Evolutionary conservation across 1,140 invertebrate species (phyloP), one percentile per base, ranked within the genome.

Genomic region (Musca vetustissima): DNA sequence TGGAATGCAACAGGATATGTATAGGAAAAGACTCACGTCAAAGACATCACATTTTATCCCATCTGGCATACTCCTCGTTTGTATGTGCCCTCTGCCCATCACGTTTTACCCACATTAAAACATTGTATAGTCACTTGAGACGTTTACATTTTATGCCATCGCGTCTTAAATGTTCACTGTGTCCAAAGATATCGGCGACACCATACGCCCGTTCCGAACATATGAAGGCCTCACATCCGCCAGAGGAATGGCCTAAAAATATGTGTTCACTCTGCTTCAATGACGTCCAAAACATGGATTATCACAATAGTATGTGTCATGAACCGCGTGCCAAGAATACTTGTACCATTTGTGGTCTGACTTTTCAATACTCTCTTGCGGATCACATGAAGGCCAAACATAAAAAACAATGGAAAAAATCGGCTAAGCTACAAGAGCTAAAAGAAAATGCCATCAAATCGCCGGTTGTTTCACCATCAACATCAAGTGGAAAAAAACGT

Each of bases 211-310:
- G 57, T 11, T 13, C 57, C 0, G 28, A 61, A 21, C 57, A 61
- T 43, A 9, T 61, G 36, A 61, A 61, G 17, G 6, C n/a, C 17
- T 7, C 17, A 8, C 57, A 61, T 43, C 28, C 57, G 1, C 7
- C 1, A 4, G 9, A 36, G 2, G 57, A 36, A 43, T 61, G 57
- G 57, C 57, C 57, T 11, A 13, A 9, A 1, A 3, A 2, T 36
- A 21, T 61, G 4, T 61, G 57, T 19, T 61, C 24, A 61, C 19
- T 61, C 19, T 61, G 57, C 13, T 36, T 17, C 17, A 61, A 61
- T n/a, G 19, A 11, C 11, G n/a, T 61, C 4, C 1, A 8, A 43
- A 17, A 19, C 21, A 61, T 61, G 28, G 19, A 36, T 1, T 4
- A 9, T 17, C 57, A 61, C 19, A 36, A 43, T 9, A 19, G 2